phyloP scores from a whole-genome alignment of 2,797 vertebrate species.

The Euphonia xanthogaster region DNA sequence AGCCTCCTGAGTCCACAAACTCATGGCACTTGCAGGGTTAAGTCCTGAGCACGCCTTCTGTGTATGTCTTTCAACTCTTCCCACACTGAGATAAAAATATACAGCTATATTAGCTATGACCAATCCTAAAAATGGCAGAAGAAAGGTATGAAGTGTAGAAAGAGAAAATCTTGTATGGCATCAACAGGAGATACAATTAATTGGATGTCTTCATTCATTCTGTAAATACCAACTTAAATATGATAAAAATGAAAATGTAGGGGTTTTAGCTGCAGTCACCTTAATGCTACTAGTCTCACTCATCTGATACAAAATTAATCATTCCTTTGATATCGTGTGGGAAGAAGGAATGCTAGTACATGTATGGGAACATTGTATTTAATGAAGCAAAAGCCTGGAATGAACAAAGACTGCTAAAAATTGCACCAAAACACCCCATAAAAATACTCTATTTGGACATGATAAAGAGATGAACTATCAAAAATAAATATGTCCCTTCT shows the following conservation, averaged over 20 bases:
- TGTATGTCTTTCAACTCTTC: slow-evolving; percentile 52
- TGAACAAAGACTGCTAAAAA: slow-evolving; percentile 13
- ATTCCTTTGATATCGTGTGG: not conserved
- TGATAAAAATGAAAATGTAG: slow-evolving; percentile 46
- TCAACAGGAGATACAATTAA: slow-evolving; percentile 62
- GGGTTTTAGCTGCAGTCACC: slow-evolving; percentile 21
- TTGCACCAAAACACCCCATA: not conserved
- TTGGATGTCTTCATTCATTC: slow-evolving; percentile 47
- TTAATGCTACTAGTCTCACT: slow-evolving; percentile 33
- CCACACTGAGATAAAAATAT: slow-evolving; percentile 59
- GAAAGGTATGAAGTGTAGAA: not conserved
- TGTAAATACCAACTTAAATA: slow-evolving; percentile 42
- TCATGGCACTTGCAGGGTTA: not conserved
- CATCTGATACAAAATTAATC: slow-evolving; percentile 43
- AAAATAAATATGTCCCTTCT: not conserved
- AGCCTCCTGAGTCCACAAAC: not conserved
- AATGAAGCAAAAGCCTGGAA: slow-evolving; percentile 5
- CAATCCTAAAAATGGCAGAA: slow-evolving; percentile 10
- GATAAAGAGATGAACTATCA: not conserved
- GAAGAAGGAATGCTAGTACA: not conserved
- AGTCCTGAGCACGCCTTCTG: not conserved
- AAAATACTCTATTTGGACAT: not conserved
- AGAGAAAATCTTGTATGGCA: slow-evolving; percentile 36
- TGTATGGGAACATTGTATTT: not conserved
- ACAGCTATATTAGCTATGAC: slow-evolving; percentile 20